These are phyloP conservation scores for Cichlasoma orientale DNA, from an alignment of 2,797 vertebrate species.

Conservation along the genomic window DNA sequence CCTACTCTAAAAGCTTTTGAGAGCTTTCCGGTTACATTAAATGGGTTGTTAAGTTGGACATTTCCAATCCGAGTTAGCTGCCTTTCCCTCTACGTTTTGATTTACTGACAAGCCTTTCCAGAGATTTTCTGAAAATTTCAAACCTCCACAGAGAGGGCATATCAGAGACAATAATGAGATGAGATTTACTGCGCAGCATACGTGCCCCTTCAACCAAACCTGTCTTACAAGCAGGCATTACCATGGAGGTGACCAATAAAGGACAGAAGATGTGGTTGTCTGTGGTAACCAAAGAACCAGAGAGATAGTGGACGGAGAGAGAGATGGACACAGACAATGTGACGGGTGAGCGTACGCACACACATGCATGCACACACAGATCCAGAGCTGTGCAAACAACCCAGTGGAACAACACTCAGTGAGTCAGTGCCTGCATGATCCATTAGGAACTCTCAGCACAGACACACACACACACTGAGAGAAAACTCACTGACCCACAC, in stretches of 20 bases:
- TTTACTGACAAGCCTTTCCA: not conserved
- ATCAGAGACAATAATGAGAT: not conserved
- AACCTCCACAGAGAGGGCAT: not conserved
- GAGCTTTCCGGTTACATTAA: not conserved
- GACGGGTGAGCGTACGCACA: slow-evolving; percentile 39
- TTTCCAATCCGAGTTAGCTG: not conserved
- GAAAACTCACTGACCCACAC: slow-evolving; percentile 50
- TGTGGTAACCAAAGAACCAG: slow-evolving; percentile 66
- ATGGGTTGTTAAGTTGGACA: not conserved
- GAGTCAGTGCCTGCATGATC: slow-evolving; percentile 73
- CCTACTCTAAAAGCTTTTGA: not conserved
- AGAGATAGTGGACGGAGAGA: slow-evolving; percentile 57
- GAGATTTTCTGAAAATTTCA: not conserved
- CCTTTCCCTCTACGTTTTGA: not conserved
- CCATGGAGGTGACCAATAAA: slow-evolving; percentile 72
- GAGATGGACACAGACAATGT: slow-evolving; percentile 50
- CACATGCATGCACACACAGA: slow-evolving; percentile 36
- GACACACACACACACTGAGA: slow-evolving; percentile 15
- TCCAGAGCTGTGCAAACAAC: slow-evolving; percentile 76
- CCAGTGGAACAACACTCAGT: slow-evolving; percentile 78
- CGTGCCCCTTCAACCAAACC: slow-evolving; percentile 8
- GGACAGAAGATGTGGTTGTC: slow-evolving; percentile 72
- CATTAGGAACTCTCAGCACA: slow-evolving; percentile 72
- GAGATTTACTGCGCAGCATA: not conserved
- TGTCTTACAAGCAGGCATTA: slow-evolving; percentile 45